phyloP scores from a whole-genome alignment of 2,888 invertebrate species.

The Liodrosophila aerea region DNA sequence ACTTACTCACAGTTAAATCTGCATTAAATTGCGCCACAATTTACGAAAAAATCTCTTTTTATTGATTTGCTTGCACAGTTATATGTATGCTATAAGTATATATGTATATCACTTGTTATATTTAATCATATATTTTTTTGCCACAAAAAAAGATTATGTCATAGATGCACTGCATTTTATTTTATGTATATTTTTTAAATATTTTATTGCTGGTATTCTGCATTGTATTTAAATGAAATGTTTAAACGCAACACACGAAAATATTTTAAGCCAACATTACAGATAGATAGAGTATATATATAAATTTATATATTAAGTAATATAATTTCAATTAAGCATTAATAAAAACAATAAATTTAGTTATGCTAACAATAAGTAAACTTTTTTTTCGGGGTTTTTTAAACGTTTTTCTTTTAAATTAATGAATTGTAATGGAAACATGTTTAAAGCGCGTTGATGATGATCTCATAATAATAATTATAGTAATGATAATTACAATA shows the following conservation, averaged over 20 bases:
- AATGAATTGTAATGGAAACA: constrained; percentile 70
- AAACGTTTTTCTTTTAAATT: constrained; percentile 26
- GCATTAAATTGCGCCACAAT: no score
- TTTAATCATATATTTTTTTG: constrained; percentile 25
- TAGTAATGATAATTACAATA: background rate
- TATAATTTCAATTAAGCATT: constrained; percentile 66
- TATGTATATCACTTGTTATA: constrained; percentile 59
- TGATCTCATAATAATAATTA: constrained; percentile 25
- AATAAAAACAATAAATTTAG: constrained; percentile 71
- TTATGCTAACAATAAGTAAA: constrained; percentile 63
- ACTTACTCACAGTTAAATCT: no score
- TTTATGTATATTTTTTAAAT: constrained; percentile 32
- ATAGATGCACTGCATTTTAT: constrained; percentile 60
- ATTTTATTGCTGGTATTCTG: constrained; percentile 25
- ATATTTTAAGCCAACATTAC: constrained; percentile 68
- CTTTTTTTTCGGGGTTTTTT: constrained; percentile 32
- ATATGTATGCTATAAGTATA: constrained; percentile 35
- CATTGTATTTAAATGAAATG: constrained; percentile 68
- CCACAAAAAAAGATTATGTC: constrained; percentile 45
- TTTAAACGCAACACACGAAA: constrained; percentile 72
- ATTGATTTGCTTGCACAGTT: constrained; percentile 39
- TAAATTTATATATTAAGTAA: constrained; percentile 24
- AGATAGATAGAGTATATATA: constrained; percentile 40
- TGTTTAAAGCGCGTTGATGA: constrained; percentile 63
- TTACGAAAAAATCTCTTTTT: constrained; percentile 47